Evolutionary conservation across 1,140 invertebrate species (phyloP), one percentile per base, ranked within the genome.

Genomic region (Sarcophaga peregrina): DNA sequence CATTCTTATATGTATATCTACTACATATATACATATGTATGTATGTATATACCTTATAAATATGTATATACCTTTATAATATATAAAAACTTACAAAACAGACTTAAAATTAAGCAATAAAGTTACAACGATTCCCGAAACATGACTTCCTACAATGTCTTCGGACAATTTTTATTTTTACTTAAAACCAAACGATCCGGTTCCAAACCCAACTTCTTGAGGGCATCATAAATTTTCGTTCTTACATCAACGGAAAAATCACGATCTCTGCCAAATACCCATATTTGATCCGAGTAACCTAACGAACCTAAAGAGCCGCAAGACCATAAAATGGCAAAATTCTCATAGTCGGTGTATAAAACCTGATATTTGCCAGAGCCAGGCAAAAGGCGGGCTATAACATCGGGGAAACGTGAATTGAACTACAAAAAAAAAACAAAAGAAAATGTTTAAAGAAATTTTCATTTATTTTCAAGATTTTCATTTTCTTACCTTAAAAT

Each of bases 291-390:
- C 92, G 91, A 87, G 84, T 89, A 85, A 46, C 88, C 88, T 4
- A 90, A 83, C 13, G 87, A 88, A 7, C 91, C 92, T 54, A 93
- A 91, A 91, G 93, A 93, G 20, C 92, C 92, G 86, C 95, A 96
- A 10, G 94, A 94, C 93, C 93, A 95, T 17, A 95, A 85, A 62
- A 96, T 91, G 9, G 94, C 94, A 87, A 93, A 95, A 82, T 92
- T 92, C 0, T 92, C 91, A 88, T 95, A 95, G 87, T 96, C 95
- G 0, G 95, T 95, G 83, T 93, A 93, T 20, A 95, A 90, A 7
- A 96, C 91, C 86, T 93, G 92, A 89, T 95, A 95, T 68, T 91
- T 92, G 0, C 94, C 94, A 5, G 93, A 92, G 15, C 93, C 94
- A 3, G 94, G 94, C 83, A 95, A 86, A 85, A 94, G 90, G n/a